These are phyloP conservation scores for Astyanax mexicanus DNA, from an alignment of 2,797 vertebrate species.

Conservation along the genomic window DNA sequence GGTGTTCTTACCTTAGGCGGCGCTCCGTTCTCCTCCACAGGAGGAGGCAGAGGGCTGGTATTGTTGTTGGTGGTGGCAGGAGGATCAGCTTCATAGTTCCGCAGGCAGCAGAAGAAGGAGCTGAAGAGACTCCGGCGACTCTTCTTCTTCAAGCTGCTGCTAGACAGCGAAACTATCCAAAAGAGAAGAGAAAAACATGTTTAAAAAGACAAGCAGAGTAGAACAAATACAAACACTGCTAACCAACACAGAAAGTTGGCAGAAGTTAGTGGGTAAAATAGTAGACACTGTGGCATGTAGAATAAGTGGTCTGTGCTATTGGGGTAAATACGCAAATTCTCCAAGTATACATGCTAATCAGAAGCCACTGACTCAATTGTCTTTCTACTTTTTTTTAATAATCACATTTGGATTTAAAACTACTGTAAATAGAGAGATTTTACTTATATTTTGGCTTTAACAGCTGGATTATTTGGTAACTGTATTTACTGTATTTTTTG, in stretches of 20 bases:
- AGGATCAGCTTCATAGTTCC: conserved; percentile 92
- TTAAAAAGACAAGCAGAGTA: background rate
- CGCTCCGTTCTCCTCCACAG: conserved; percentile 95
- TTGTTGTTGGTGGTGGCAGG: conserved; percentile 85
- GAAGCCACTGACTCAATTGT: too few relatives aligned
- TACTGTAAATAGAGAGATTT: too few relatives aligned
- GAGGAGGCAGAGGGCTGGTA: conserved; percentile 84
- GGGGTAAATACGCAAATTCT: too few relatives aligned
- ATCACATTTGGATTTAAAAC: too few relatives aligned
- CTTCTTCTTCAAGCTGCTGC: conserved; percentile 93
- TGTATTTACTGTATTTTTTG: too few relatives aligned
- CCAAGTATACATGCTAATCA: too few relatives aligned
- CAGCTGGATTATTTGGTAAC: too few relatives aligned
- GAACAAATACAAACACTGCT: background rate
- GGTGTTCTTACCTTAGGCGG: conserved; percentile 88
- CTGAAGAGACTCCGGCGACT: conserved; percentile 92
- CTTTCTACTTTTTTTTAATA: too few relatives aligned
- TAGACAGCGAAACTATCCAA: conserved; percentile 88
- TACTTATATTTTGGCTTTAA: too few relatives aligned
- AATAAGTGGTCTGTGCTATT: too few relatives aligned
- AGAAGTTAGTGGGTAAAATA: too few relatives aligned
- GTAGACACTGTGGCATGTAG: too few relatives aligned
- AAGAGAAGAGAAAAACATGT: conserved; percentile 33
- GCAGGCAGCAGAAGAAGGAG: conserved; percentile 97
- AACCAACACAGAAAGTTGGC: background rate